These are phyloP conservation scores for Parnassius smintheus DNA, from an alignment of 2,888 invertebrate species.

Conservation along the genomic window DNA sequence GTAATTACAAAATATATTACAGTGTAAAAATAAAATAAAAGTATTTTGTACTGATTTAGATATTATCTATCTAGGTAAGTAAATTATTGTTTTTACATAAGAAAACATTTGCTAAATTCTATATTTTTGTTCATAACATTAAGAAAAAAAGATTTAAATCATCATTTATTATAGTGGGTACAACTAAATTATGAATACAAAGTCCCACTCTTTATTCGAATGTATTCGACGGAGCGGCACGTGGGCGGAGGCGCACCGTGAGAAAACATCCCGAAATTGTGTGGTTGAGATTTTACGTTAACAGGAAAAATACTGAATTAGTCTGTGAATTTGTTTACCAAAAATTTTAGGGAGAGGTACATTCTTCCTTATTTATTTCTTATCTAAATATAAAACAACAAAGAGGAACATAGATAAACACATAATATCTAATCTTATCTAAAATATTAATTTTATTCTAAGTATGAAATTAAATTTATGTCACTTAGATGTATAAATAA, in stretches of 20 bases:
- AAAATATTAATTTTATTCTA: no score
- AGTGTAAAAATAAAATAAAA: no score
- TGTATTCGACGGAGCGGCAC: conserved; percentile 64
- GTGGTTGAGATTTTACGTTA: conserved; percentile 50
- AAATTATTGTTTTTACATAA: no score
- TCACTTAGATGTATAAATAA: no score
- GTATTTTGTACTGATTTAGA: no score
- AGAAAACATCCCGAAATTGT: conserved; percentile 67
- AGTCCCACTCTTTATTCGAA: conserved; percentile 61
- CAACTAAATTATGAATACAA: conserved; percentile 65
- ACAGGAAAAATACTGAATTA: conserved; percentile 43
- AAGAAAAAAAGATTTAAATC: conserved; percentile 34
- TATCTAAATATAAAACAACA: no score
- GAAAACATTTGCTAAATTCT: no score
- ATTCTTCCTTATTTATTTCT: not conserved
- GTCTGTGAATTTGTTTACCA: conserved; percentile 8
- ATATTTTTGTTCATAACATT: conserved; percentile 40
- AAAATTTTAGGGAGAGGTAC: not conserved
- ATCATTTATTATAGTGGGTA: conserved; percentile 54
- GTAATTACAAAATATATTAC: no score
- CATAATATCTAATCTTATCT: no score
- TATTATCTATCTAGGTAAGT: no score
- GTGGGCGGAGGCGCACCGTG: conserved; percentile 65
- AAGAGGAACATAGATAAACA: no score
- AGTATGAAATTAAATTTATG: no score